Conservation (phyloP, 2,797 vertebrate species). For the Pampus argenteus region DNA sequence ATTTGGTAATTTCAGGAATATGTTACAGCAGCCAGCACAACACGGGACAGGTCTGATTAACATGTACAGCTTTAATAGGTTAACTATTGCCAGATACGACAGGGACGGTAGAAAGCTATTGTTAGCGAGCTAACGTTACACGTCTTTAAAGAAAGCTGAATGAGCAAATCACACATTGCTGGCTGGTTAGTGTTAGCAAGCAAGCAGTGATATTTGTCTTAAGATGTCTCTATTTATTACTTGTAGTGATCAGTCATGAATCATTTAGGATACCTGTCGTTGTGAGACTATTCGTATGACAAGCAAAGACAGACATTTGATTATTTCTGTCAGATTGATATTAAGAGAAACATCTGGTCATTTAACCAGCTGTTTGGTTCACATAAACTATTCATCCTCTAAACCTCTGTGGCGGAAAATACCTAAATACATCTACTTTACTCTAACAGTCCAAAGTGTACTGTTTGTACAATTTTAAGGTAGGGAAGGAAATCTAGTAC, state of each 20-base stretch:
- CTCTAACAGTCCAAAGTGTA: too few relatives aligned
- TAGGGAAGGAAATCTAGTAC: too few relatives aligned
- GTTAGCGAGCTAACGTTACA: constrained; percentile 60
- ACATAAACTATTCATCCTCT: neutral
- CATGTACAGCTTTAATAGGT: neutral
- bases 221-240: neutral
- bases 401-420: too few relatives aligned
- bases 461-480: too few relatives aligned
- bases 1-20: constrained; percentile 19
- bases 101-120: constrained; percentile 32
- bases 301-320: neutral
- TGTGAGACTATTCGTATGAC: neutral
- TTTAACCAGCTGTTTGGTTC: neutral
- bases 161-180: constrained; percentile 46
- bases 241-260: too few relatives aligned
- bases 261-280: neutral
- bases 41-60: neutral
- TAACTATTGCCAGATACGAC: neutral
- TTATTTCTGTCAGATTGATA: too few relatives aligned
- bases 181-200: constrained; percentile 37
- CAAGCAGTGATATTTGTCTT: constrained; percentile 9
- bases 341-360: neutral
- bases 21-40: neutral
- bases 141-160: constrained; percentile 68
- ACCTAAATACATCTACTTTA: too few relatives aligned